phyloP scores from a whole-genome alignment of 2,888 invertebrate species.

The Mimas tiliae region DNA sequence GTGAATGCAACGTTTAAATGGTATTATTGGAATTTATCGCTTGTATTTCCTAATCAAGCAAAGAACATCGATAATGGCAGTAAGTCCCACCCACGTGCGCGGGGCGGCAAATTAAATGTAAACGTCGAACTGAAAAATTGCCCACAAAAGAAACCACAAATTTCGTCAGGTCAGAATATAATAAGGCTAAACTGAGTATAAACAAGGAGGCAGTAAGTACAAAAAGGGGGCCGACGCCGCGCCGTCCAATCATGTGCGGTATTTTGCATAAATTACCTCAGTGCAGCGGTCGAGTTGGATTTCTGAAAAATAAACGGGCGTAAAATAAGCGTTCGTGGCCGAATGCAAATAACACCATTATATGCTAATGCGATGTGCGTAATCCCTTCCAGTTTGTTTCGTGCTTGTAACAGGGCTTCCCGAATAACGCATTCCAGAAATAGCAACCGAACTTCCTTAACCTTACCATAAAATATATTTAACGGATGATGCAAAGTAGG shows the following conservation, averaged over 20 bases:
- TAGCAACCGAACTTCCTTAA: conserved; percentile 53
- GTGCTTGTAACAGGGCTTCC: conserved; percentile 60
- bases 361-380: conserved; percentile 79
- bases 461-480: conserved; percentile 39
- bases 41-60: not conserved
- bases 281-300: conserved; percentile 67
- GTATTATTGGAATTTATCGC: not conserved
- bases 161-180: conserved; percentile 25
- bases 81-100: not conserved
- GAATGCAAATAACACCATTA: conserved; percentile 81
- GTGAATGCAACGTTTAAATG: not conserved
- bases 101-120: conserved; percentile 28
- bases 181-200: conserved; percentile 44
- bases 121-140: conserved; percentile 30
- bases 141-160: conserved; percentile 13
- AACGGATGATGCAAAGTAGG: conserved; percentile 31
- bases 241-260: conserved; percentile 71
- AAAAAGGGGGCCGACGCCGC: conserved; percentile 57
- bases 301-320: conserved; percentile 76
- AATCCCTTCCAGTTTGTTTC: conserved; percentile 66
- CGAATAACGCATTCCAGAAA: conserved; percentile 63
- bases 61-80: not conserved
- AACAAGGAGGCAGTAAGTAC: conserved; percentile 53
- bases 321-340: conserved; percentile 69
- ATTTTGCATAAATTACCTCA: conserved; percentile 79